Conservation (phyloP, 2,113 vertebrate species). For the Hylia prasina region DNA sequence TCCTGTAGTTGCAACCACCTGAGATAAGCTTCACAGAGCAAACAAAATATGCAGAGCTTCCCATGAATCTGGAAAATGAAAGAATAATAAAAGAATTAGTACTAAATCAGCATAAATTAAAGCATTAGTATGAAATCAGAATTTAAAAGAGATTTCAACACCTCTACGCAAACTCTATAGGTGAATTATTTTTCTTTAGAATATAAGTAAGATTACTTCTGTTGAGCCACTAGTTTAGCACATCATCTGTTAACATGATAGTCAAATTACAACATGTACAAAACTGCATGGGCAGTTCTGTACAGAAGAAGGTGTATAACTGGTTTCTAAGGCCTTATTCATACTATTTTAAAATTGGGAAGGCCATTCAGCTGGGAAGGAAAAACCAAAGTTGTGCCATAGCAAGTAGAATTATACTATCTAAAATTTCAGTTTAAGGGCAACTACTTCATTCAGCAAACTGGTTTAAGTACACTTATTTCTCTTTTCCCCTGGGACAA, state of each 20-base stretch:
- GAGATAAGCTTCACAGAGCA: constrained; percentile 94
- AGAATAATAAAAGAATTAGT: not conserved
- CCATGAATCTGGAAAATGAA: constrained; percentile 85
- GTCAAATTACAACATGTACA: not conserved
- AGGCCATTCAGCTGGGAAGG: not conserved
- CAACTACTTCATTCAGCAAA: not conserved
- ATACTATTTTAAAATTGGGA: not conserved
- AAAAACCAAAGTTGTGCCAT: not conserved
- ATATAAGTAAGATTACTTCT: not conserved
- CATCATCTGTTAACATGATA: not conserved
- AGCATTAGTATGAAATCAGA: not conserved
- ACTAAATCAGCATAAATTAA: not conserved
- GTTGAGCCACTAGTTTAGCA: not conserved
- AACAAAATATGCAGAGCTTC: constrained; percentile 91
- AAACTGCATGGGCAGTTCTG: not conserved
- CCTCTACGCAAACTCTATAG: not conserved
- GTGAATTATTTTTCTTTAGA: not conserved
- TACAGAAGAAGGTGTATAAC: not conserved
- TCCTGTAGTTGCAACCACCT: constrained; percentile 90
- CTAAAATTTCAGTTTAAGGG: not conserved
- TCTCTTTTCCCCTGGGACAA: not conserved
- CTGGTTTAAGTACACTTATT: not conserved
- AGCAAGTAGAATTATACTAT: not conserved
- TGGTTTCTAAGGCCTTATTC: not conserved
- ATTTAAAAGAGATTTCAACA: not conserved